Evolutionary conservation across 2,797 vertebrate species (phyloP), one percentile per base, ranked within the genome.

Genomic region (Rhinella marina): DNA sequence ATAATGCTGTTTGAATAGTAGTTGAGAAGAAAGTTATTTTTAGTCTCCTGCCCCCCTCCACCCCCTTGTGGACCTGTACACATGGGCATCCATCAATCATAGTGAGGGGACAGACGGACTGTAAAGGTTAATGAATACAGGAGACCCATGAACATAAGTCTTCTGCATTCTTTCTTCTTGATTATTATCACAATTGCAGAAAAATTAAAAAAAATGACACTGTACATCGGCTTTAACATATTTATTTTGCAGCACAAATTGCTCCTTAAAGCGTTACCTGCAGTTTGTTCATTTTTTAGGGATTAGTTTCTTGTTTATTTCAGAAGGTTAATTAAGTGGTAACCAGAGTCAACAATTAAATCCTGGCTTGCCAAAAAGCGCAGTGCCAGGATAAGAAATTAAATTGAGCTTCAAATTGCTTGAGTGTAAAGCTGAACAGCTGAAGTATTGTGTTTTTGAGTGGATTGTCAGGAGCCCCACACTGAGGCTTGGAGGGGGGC

Each of bases 401-500:
- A 85, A 41, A 85, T 81, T 72, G 87, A 61, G 64, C 62, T 62
- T 66, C 72, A 84, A 81, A 81, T 81, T 75, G 76, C 72, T 59
- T 85, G 56, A 75, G 50, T 88, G 82, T 73, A 50, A 81, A 83
- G 88, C 86, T 88, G 83, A 90, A 93, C 91, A 92, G 83, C 70
- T 89, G 90, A 89, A 88, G 21, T 91, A 81, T 88, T 88, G 87
- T 88, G 82, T 88, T 81, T 81, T 92, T 88, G 90, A 91, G 88
- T 91, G 90, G 92, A 89, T 72, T 92, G 92, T 89, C 92, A 92
- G 90, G 91, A 89, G 89, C 84, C 21, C 84, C 86, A 23, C 86
- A 86, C 25, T 50, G 90, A 91, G 81, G 89, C 93, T 90, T 94
- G 93, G 92, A 91, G 7, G 3, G 57, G 57, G 57, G 90, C 93